A percentile compares a stretch with the other conserved stretches of the same genome.
These are phyloP conservation scores for Parnassius smintheus DNA, from an alignment of 2,888 invertebrate genomes.

Conservation along the genomic window DNA sequence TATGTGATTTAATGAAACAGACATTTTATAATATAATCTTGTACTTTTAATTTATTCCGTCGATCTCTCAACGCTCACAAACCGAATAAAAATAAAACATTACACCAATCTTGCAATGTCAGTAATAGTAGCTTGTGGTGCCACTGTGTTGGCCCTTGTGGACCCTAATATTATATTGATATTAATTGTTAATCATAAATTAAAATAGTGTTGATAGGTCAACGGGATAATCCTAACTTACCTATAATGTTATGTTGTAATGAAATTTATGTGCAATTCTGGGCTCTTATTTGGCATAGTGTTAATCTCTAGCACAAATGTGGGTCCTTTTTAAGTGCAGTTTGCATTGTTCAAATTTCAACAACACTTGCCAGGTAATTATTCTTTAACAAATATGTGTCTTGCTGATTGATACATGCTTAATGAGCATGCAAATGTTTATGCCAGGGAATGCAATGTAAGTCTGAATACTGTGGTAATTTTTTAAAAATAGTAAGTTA, in stretches of 20 bases:
- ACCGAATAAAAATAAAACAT: no score
- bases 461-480: slow-evolving; percentile 29
- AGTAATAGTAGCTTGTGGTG: no score
- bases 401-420: neutral
- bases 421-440: slow-evolving; percentile 7
- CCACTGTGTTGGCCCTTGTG: no score
- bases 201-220: no score
- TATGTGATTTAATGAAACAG: slow-evolving; percentile 8
- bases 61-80: no score
- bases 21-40: slow-evolving; percentile 6
- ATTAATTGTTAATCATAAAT: no score
- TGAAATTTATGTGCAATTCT: slow-evolving; percentile 17
- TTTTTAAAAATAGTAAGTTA: slow-evolving; percentile 20
- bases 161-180: no score
- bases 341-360: slow-evolving; percentile 10
- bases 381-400: no score
- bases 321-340: slow-evolving; percentile 19
- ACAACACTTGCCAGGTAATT: slow-evolving; percentile 2
- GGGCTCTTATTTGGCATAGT: slow-evolving; percentile 14
- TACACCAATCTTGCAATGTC: no score
- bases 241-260: slow-evolving; percentile 1
- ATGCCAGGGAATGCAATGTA: slow-evolving; percentile 23
- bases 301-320: slow-evolving; percentile 13
- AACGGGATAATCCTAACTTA: no score
- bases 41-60: no score